A percentile compares a stretch with the other conserved stretches of the same genome.
phyloP scores from a whole-genome alignment of 2,113 vertebrate species.

The Dasyprocta punctata region DNA sequence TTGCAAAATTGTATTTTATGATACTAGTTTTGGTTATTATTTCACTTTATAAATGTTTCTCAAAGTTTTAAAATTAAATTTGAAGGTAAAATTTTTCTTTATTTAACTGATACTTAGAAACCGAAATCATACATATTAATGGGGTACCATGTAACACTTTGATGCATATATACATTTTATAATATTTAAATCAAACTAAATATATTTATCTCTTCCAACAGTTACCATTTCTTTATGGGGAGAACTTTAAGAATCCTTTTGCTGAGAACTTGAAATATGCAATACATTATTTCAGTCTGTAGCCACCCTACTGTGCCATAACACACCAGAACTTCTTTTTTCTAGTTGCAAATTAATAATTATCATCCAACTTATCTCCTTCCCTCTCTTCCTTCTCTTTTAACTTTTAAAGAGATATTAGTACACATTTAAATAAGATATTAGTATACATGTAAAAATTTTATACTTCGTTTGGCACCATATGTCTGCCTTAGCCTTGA shows the following conservation, averaged over 20 bases:
- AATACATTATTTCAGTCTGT: neutral
- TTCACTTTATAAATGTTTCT: neutral
- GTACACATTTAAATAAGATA: neutral
- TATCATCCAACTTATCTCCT: neutral
- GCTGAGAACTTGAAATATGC: neutral
- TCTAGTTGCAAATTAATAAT: neutral
- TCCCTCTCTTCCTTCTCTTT: too few species aligned
- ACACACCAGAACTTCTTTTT: neutral
- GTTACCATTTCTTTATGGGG: neutral
- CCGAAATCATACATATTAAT: neutral
- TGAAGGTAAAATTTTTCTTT: neutral
- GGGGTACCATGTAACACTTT: neutral
- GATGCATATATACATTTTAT: neutral
- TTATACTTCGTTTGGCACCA: neutral
- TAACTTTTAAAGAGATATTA: neutral
- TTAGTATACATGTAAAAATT: neutral
- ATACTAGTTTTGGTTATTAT: neutral
- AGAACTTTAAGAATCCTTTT: neutral
- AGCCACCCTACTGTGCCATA: neutral
- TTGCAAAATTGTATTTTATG: neutral
- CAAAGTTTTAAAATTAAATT: neutral
- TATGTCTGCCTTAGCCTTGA: neutral
- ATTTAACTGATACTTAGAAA: neutral
- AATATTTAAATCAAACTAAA: neutral
- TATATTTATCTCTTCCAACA: neutral